A percentile compares a stretch with the other conserved stretches of the same genome.
These are phyloP conservation scores for Herpetotheres cachinnans DNA, from an alignment of 2,113 vertebrate species.

Conservation along the genomic window DNA sequence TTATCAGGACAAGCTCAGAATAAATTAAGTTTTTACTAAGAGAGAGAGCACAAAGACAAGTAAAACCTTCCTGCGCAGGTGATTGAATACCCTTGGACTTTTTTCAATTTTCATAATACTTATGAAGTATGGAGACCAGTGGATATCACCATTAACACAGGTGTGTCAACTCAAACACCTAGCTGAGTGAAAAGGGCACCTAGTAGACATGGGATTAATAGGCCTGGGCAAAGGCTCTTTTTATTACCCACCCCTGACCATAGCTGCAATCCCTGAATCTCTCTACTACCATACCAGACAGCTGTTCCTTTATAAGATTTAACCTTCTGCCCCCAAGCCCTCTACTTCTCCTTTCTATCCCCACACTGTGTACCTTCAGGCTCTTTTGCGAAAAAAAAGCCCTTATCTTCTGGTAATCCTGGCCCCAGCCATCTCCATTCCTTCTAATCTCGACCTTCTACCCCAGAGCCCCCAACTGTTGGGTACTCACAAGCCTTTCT, in stretches of 20 bases:
- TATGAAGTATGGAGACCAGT: neutral
- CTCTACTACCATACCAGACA: neutral
- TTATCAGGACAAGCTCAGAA: neutral
- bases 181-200: neutral
- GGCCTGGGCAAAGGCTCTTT: neutral
- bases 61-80: neutral
- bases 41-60: neutral
- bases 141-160: neutral
- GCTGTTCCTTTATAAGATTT: neutral
- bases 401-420: neutral
- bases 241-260: neutral
- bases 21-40: neutral
- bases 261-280: neutral
- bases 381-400: neutral
- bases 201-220: neutral
- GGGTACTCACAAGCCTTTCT: neutral
- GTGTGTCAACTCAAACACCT: neutral
- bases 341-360: neutral
- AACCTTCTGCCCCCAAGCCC: neutral
- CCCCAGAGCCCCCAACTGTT: neutral
- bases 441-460: neutral
- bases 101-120: neutral
- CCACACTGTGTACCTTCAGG: neutral
- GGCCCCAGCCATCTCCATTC: neutral
- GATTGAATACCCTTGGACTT: neutral